phyloP scores from a whole-genome alignment of 2,888 invertebrate species.

The Eulithis prunata region DNA sequence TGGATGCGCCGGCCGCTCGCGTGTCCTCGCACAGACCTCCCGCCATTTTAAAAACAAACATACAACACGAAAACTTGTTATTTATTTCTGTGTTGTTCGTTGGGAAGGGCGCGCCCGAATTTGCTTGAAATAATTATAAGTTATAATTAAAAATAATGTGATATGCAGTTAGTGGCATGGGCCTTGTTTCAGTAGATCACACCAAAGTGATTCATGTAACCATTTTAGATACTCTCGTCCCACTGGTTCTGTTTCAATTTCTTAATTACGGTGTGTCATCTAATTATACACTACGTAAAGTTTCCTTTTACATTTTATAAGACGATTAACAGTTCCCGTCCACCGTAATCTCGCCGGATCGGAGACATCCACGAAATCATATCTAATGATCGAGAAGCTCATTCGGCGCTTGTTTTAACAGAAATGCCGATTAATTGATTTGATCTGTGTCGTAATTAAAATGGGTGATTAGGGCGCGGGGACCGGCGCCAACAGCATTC shows the following conservation, averaged over 20 bases:
- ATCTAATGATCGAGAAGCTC: conserved; percentile 66
- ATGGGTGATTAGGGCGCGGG: conserved; percentile 83
- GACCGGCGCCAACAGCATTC: conserved; percentile 75
- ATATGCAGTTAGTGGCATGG: conserved; percentile 28
- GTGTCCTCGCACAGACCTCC: conserved; percentile 84
- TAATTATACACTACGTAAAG: conserved; percentile 4
- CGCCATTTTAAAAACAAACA: conserved; percentile 85
- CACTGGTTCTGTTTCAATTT: not conserved
- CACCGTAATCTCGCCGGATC: conserved; percentile 64
- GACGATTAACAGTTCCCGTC: conserved; percentile 54
- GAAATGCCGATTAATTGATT: conserved; percentile 84
- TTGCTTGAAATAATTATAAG: conserved; percentile 81
- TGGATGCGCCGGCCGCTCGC: conserved; percentile 78
- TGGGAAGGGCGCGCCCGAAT: conserved; percentile 80
- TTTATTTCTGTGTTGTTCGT: conserved; percentile 80
- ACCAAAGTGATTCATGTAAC: not conserved
- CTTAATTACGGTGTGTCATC: not conserved
- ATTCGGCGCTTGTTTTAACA: conserved; percentile 80
- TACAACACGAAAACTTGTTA: conserved; percentile 81
- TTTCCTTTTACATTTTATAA: conserved; percentile 22
- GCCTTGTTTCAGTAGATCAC: conserved; percentile 16
- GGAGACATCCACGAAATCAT: conserved; percentile 61
- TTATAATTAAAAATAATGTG: conserved; percentile 79
- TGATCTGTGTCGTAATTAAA: conserved; percentile 84
- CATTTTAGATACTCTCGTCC: not conserved